Evolutionary conservation across 1,140 invertebrate species (phyloP), one percentile per base, ranked within the genome.

Genomic region (Eupristina koningsbergeri): DNA sequence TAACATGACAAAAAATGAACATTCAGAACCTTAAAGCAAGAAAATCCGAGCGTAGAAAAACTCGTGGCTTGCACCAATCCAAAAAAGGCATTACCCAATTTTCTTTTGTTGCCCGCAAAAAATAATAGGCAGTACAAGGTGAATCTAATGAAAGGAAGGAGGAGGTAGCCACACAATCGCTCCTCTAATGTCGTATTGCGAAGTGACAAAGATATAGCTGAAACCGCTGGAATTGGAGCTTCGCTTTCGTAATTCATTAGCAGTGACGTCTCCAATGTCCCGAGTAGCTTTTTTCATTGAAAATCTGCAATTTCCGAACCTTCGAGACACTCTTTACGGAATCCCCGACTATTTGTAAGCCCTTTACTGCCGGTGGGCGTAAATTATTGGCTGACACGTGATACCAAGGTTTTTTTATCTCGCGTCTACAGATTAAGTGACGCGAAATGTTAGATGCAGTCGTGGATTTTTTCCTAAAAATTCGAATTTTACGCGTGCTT

Each of bases 121-220:
- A 7, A 71, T 41, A 71, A 71, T 34, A 36, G 36, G 67, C 19
- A 41, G 17, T 6, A 9, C 11, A 39, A 41, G 39, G 39, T n/a
- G 67, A 75, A 50, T 31, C 34, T 34, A 3, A 75, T 29, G 73
- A 50, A 53, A 75, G 34, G 26, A 22, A 41, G 3, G 36, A 36
- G 11, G 17, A 22, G 31, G 34, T 22, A 5, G 3, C 17, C 15
- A 3, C 31, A 34, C 58, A 61, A 36, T 29, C 39, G 26, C 64
- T 36, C 58, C 64, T 69, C 69, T 45, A 26, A 67, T 81, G 67
- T 73, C 67, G 34, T 81, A 39, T 73, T 67, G 39, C 63, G 61
- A 69, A 80, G 69, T 11, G 58, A 67, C 78, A 79, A 39, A 74
- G 77, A 80, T 76, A 69, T 82, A 61, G 69, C 73, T 82, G 53